Conservation (phyloP, 2,797 vertebrate species). For the Lacerta bilineata region DNA sequence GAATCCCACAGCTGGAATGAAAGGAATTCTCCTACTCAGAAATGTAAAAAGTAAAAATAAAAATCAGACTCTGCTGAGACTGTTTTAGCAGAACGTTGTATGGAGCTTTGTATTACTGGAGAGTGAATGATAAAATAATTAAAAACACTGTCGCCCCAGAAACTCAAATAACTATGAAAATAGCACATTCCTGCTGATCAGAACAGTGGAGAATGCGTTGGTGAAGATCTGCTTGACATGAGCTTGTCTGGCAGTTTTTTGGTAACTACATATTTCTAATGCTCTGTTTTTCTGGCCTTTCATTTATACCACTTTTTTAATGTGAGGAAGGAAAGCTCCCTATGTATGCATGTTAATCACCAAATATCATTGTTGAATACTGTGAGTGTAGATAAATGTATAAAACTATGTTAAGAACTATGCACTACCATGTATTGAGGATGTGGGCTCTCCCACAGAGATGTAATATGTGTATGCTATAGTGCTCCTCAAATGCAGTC, state of each 20-base stretch:
- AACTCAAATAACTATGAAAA: slow-evolving; percentile 27
- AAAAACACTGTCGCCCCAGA: slow-evolving; percentile 5
- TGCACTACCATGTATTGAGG: no score
- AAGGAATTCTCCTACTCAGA: slow-evolving; percentile 56
- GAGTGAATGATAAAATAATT: slow-evolving; percentile 44
- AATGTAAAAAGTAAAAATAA: not conserved
- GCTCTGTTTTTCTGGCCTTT: not conserved
- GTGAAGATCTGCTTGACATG: slow-evolving; percentile 21
- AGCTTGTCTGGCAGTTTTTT: slow-evolving; percentile 13
- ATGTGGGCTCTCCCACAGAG: not conserved
- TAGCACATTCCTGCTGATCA: not conserved
- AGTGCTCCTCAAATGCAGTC: not conserved
- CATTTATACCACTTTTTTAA: not conserved
- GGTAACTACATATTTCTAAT: not conserved
- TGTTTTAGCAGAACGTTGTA: slow-evolving; percentile 25
- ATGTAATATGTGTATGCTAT: not conserved
- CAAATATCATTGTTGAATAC: not conserved
- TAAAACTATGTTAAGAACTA: not conserved
- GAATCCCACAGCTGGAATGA: slow-evolving; percentile 64
- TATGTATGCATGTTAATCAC: not conserved
- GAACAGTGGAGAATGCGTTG: not conserved
- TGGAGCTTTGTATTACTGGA: not conserved
- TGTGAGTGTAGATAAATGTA: not conserved
- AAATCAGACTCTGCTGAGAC: slow-evolving; percentile 35
- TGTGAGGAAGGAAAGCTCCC: accelerated